Conservation (phyloP, 2,113 vertebrate genomes). For the Stegostoma tigrinum region DNA sequence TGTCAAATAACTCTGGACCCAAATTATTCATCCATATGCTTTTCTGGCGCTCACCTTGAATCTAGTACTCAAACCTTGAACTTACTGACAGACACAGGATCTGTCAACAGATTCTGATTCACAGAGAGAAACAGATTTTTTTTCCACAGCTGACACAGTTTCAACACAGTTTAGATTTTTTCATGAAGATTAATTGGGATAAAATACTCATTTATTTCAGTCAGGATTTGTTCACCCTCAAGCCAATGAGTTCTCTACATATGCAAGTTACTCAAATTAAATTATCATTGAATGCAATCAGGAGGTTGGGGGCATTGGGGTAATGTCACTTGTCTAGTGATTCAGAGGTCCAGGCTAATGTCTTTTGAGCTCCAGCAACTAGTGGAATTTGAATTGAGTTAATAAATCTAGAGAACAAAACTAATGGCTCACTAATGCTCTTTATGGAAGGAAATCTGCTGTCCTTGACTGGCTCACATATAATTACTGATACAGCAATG, state of each 20-base stretch:
- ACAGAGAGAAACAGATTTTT: not conserved
- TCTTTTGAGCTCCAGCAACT: too few species aligned
- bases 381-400: too few species aligned
- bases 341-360: too few species aligned
- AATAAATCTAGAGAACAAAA: too few species aligned
- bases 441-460: too few species aligned
- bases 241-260: not conserved
- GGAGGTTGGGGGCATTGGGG: too few species aligned
- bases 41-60: not conserved
- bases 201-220: not conserved
- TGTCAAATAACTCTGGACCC: not conserved
- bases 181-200: not conserved
- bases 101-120: not conserved
- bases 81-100: not conserved
- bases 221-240: not conserved
- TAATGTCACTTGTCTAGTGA: too few species aligned
- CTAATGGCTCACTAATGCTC: too few species aligned
- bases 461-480: too few species aligned
- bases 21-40: constrained; percentile 14
- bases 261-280: not conserved
- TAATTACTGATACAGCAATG: too few species aligned
- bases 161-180: not conserved
- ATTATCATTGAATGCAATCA: not conserved
- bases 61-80: constrained; percentile 21
- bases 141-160: not conserved